Evolutionary conservation across 2,888 invertebrate species (phyloP).

Genomic region (Xestia ashworthii): DNA sequence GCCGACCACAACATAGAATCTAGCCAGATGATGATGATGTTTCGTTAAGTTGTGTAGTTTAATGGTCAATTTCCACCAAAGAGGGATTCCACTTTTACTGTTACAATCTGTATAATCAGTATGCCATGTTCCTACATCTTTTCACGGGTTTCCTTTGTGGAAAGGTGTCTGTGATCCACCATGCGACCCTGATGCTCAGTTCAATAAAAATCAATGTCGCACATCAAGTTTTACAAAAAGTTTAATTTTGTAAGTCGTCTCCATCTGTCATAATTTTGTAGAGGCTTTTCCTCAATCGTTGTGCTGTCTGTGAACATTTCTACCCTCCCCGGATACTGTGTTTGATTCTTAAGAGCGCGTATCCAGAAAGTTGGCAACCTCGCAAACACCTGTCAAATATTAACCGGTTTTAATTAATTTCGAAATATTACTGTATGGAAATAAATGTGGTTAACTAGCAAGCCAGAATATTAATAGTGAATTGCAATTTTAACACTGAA

Average conservation of each 20-base stretch:
- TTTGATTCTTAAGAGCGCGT: not conserved
- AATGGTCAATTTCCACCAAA: not conserved
- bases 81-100: not conserved
- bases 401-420: too few relatives aligned
- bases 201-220: not conserved
- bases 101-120: not conserved
- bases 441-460: too few relatives aligned
- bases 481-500: too few relatives aligned
- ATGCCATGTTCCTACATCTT: not conserved
- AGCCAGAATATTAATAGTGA: too few relatives aligned
- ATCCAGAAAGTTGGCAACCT: too few relatives aligned
- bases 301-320: not conserved
- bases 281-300: not conserved
- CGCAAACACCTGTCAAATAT: too few relatives aligned
- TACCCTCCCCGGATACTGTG: not conserved
- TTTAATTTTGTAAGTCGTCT: not conserved
- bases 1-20: too few relatives aligned
- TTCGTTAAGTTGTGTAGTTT: not conserved
- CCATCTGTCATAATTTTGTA: not conserved
- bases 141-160: not conserved
- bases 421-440: too few relatives aligned
- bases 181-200: not conserved
- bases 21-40: too few relatives aligned
- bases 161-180: not conserved
- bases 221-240: not conserved